Evolutionary conservation across 2,888 invertebrate genomes (phyloP).

Genomic region (Cordilura impudica): DNA sequence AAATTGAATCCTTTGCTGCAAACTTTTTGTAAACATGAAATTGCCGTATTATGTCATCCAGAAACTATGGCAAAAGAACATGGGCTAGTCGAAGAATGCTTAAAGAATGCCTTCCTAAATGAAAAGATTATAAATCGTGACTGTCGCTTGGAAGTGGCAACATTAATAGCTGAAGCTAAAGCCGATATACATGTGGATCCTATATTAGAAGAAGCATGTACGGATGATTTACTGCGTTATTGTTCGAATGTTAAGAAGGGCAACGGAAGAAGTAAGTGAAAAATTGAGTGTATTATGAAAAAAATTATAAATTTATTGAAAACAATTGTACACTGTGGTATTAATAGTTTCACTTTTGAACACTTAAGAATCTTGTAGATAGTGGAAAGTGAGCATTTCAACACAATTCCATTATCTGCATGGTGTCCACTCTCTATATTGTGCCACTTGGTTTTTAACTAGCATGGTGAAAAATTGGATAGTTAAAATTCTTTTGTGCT

Average conservation of each 20-base stretch:
- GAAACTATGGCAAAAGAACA: constrained; percentile 74
- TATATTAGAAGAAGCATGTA: constrained; percentile 91
- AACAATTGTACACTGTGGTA: too few species aligned
- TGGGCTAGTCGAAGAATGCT: constrained; percentile 89
- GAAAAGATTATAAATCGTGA: constrained; percentile 85
- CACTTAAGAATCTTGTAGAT: too few species aligned
- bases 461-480: too few species aligned
- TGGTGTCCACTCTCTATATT: too few species aligned
- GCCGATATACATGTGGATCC: constrained; percentile 98
- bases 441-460: too few species aligned
- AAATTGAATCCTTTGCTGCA: constrained; percentile 92
- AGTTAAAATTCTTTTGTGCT: too few species aligned
- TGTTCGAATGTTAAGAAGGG: constrained; percentile 91
- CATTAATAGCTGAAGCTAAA: constrained; percentile 91
- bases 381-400: too few species aligned
- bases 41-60: constrained; percentile 82
- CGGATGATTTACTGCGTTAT: constrained; percentile 88
- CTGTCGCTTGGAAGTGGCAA: constrained; percentile 91
- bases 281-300: background rate
- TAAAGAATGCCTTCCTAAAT: constrained; percentile 89
- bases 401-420: too few species aligned
- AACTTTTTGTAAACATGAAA: constrained; percentile 87
- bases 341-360: too few species aligned
- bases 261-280: constrained; percentile 88
- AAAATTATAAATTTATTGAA: background rate